Evolutionary conservation across 2,888 invertebrate genomes (phyloP).

Genomic region (Baronia brevicornis): DNA sequence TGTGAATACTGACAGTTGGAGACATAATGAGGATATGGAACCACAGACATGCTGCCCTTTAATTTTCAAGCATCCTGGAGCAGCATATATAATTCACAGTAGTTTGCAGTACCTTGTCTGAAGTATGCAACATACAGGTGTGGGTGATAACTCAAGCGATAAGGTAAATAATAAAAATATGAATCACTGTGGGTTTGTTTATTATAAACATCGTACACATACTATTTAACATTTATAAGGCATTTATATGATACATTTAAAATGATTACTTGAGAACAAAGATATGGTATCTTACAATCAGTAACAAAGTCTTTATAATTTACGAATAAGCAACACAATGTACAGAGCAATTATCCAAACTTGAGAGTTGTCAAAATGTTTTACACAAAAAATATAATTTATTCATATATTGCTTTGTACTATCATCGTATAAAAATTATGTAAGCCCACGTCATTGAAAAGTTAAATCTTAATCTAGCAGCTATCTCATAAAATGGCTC

Average conservation of each 20-base stretch:
- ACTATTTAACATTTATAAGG: slow-evolving; percentile 25
- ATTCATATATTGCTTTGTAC: slow-evolving; percentile 9
- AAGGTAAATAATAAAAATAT: too few relatives aligned
- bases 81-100: too few relatives aligned
- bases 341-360: slow-evolving; percentile 10
- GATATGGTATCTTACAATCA: slow-evolving; percentile 1
- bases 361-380: too few relatives aligned
- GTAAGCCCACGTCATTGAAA: slow-evolving; percentile 7
- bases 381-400: neutral
- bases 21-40: too few relatives aligned
- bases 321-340: slow-evolving; percentile 11
- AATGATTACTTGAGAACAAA: too few relatives aligned
- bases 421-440: slow-evolving; percentile 2
- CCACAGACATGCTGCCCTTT: too few relatives aligned
- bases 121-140: too few relatives aligned
- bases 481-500: slow-evolving; percentile 51
- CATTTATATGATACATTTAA: too few relatives aligned
- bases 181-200: slow-evolving; percentile 4
- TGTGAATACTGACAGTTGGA: too few relatives aligned
- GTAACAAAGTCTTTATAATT: slow-evolving; percentile 7
- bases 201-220: slow-evolving; percentile 12
- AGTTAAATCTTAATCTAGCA: slow-evolving; percentile 3
- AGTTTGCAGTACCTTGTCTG: too few relatives aligned
- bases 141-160: too few relatives aligned
- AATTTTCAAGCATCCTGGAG: too few relatives aligned